Evolutionary conservation across 2,888 invertebrate species (phyloP).

Genomic region (Papilio demoleus): DNA sequence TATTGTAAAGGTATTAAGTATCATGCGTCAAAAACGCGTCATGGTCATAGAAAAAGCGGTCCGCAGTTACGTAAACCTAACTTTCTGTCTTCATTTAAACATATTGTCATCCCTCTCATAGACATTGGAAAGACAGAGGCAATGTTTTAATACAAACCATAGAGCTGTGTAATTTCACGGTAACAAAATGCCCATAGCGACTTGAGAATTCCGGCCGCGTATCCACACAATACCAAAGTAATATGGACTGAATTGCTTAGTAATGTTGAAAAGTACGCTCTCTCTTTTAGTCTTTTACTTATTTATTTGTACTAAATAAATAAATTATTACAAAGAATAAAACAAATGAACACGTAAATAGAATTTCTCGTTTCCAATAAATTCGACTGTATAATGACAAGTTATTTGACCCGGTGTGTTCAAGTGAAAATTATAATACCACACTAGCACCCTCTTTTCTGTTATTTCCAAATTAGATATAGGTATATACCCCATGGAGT

Average conservation of each 20-base stretch:
- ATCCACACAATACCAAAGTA: constrained; percentile 20
- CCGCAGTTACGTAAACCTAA: constrained; percentile 22
- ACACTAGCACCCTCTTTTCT: no score
- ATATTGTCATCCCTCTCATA: not conserved
- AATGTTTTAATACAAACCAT: not conserved
- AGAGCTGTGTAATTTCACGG: not conserved
- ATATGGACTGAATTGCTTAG: constrained; percentile 39
- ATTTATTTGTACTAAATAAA: not conserved
- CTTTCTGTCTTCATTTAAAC: constrained; percentile 6
- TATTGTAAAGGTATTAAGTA: no score
- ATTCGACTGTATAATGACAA: no score
- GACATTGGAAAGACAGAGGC: not conserved
- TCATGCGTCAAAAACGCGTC: constrained; percentile 5
- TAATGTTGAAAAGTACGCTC: constrained; percentile 26
- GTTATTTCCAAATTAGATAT: no score
- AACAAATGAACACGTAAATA: no score
- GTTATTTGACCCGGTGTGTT: no score
- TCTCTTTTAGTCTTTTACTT: constrained; percentile 15
- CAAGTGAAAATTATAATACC: no score
- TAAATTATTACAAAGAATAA: not conserved
- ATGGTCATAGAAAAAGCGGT: constrained; percentile 28
- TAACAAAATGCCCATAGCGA: constrained; percentile 31
- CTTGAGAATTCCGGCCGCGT: constrained; percentile 31
- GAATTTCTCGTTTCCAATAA: no score
- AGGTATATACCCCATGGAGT: no score